A percentile compares a stretch with the other conserved stretches of the same genome.
These are phyloP conservation scores for Centropyge bicolor DNA, from an alignment of 2,797 vertebrate genomes.

Conservation along the genomic window DNA sequence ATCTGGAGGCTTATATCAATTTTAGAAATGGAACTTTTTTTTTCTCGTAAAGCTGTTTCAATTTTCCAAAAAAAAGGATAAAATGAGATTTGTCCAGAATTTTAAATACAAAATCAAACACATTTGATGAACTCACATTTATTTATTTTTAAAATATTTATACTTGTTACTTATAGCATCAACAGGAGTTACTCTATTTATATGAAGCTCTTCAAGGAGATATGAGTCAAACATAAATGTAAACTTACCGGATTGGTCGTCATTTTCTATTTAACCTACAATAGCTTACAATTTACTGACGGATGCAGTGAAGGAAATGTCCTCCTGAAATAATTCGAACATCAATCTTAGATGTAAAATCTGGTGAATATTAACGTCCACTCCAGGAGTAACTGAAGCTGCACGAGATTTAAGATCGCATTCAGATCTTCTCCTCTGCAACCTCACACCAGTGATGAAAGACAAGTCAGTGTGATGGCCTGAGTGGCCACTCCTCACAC, in stretches of 20 bases:
- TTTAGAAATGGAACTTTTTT: background rate
- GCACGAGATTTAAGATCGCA: background rate
- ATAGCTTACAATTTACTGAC: background rate
- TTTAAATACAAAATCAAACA: background rate
- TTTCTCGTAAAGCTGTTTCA: background rate
- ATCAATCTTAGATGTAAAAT: constrained; percentile 16
- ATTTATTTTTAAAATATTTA: too few relatives aligned
- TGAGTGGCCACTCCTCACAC: constrained; percentile 32
- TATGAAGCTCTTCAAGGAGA: background rate
- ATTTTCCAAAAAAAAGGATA: background rate
- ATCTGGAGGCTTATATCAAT: background rate
- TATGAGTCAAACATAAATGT: background rate
- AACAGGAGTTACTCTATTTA: background rate
- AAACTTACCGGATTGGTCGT: constrained; percentile 60
- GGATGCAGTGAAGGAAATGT: background rate
- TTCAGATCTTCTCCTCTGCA: constrained; percentile 12
- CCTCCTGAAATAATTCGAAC: constrained; percentile 5
- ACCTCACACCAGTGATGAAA: constrained; percentile 2
- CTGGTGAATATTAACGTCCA: background rate
- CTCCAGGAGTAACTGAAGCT: background rate
- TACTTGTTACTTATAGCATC: too few relatives aligned
- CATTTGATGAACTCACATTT: background rate
- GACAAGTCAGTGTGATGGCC: background rate
- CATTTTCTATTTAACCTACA: constrained; percentile 50
- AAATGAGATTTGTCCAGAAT: background rate